phyloP scores from a whole-genome alignment of 2,888 invertebrate genomes.

The Stenichneumon culpator region DNA sequence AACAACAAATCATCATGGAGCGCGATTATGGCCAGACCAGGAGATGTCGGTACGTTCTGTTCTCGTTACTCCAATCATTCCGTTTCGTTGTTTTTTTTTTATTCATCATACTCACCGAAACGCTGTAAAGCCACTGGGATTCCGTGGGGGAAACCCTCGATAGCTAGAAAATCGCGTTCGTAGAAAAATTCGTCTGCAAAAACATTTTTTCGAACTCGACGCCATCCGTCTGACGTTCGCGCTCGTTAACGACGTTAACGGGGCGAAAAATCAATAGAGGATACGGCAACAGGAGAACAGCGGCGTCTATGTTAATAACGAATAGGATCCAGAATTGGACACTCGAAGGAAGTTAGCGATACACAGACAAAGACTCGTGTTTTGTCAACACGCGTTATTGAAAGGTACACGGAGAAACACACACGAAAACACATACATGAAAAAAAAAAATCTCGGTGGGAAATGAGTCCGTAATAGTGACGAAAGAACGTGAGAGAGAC shows the following conservation, averaged over 20 bases:
- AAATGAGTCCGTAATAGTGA: constrained; percentile 19
- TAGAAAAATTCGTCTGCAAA: constrained; percentile 7
- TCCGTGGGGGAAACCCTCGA: background rate
- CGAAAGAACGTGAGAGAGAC: constrained; percentile 20
- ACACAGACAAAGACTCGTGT: background rate
- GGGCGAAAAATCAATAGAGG: background rate
- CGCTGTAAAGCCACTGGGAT: constrained; percentile 19
- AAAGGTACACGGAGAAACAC: background rate
- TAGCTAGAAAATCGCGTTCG: background rate
- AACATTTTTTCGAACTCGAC: constrained; percentile 2
- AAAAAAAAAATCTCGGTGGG: background rate
- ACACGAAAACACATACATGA: background rate
- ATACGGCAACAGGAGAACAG: constrained; percentile 18
- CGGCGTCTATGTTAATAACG: constrained; percentile 25
- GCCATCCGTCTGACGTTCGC: background rate
- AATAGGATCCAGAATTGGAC: constrained; percentile 57
- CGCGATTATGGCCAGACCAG: constrained; percentile 84
- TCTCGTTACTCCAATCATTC: background rate
- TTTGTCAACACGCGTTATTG: background rate
- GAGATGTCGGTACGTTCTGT: constrained; percentile 80
- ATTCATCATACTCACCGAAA: background rate
- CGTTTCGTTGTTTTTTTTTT: background rate
- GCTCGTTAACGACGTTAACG: background rate
- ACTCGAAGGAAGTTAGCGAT: constrained; percentile 57
- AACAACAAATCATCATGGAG: constrained; percentile 84